Evolutionary conservation across 2,113 vertebrate genomes (phyloP), one percentile per base, ranked within the genome.

Genomic region (Globicephala melas): DNA sequence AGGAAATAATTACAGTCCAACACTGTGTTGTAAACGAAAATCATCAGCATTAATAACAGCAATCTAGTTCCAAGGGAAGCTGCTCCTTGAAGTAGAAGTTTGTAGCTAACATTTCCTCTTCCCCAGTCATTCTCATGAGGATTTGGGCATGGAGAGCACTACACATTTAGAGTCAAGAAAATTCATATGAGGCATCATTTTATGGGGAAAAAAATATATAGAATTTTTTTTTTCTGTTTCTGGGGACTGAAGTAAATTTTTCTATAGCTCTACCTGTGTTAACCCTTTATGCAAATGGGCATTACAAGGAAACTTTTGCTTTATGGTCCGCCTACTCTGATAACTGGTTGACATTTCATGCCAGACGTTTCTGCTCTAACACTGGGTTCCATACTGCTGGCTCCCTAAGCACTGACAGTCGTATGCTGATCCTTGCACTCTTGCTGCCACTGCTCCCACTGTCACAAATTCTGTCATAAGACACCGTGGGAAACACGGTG

Each of bases 1-100:
- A 92, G 47, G 50, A 89, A 89, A 95, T 94, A 96, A 92, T 96
- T 96, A 93, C 26, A 91, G 62, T 77, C 65, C 28, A 77, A 50
- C 38, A 89, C 2, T 81, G n/a, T 91, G 36, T 8, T 85, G 36
- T 91, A 96, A 96, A 92, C 0, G 1, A 82, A 97, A 96, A 92
- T 90, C 36, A 91, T 60, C 62, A 3, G 77, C 73, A 81, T 94
- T 96, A 95, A 96, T 89, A 96, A 91, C 23, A 93, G 14, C 28
- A 94, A 81, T 94, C 71, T 44, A 81, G 14, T 88, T 97, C 73
- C 33, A 68, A 94, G 21, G 21, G n/a, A 95, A 95, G n/a, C 47
- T 86, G 28, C 6, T 86, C 68, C 28, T 20, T 81, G 60, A 79
- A 68, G 63, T 36, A 38, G 41, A 73, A 70, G 63, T 95, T 70